Evolutionary conservation across 2,888 invertebrate species (phyloP).

Genomic region (Amphiduros pacificus): DNA sequence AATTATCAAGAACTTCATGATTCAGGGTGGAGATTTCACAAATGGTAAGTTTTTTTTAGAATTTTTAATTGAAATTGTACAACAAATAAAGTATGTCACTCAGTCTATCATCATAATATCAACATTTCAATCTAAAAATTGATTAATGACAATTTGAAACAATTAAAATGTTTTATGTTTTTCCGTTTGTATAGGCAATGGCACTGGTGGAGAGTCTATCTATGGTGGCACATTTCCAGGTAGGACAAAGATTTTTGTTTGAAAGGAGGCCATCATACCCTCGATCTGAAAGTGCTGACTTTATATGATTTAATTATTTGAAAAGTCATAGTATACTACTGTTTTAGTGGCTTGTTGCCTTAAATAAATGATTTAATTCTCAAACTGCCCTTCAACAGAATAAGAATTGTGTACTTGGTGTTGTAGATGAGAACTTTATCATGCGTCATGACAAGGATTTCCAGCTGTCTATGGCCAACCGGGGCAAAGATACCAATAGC

Average conservation of each 20-base stretch:
- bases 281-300: not conserved
- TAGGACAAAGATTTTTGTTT: conserved; percentile 57
- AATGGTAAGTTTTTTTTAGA: conserved; percentile 68
- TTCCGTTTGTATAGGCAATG: conserved; percentile 72
- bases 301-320: not conserved
- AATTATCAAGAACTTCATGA: conserved; percentile 96
- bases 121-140: no score
- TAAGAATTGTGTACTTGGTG: no score
- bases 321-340: no score
- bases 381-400: no score
- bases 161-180: not conserved
- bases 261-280: not conserved
- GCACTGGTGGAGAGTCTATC: conserved; percentile 97
- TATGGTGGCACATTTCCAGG: conserved; percentile 97
- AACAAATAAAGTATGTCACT: no score
- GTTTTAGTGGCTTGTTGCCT: no score
- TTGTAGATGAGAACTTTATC: conserved; percentile 88
- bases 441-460: conserved; percentile 86
- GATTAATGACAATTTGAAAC: no score
- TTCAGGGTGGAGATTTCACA: conserved; percentile 69
- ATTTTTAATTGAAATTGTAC: not conserved
- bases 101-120: no score
- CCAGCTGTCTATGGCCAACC: conserved; percentile 96
- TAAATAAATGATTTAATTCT: no score
- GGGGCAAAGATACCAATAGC: conserved; percentile 96